Base-by-base conservation (phyloP, 2,113 vertebrate species). In the Marmota monax region DNA sequence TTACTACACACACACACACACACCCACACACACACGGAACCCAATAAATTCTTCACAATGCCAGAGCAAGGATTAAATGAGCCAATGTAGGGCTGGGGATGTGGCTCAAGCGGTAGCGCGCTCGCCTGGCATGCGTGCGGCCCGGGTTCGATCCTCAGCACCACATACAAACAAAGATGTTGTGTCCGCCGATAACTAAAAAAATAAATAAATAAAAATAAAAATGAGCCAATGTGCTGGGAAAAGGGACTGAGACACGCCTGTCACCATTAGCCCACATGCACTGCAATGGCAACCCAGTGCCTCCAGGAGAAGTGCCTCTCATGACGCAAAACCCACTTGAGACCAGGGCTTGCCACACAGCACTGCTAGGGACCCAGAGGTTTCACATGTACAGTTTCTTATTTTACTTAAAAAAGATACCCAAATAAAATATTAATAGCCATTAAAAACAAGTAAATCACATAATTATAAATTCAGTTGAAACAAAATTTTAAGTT, bases 391-490 rank as follows among this genome's bases (percentile, higher is more conserved):
- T n/a, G 63, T 70, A 94, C 51, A 74, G 17, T 65, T 58, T 67
- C 97, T 90, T 88, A 61, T 61, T 90, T 98, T 97, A 97, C 94
- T 98, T 97, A 96, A 97, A 98, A 98, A 98, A 92, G 85, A 94
- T 34, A 90, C n/a, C 96, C 27, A 10, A 97, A 93, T 97, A 56
- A 98, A 98, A 95, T 97, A 77, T 90, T 74, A 87, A 73, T 53
- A 92, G n/a, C 84, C 90, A 97, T 78, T 97, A 97, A 98, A 84
- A 98, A 98, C 86, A 80, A 96, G 95, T 87, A 96, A 97, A 94
- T 96, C 93, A 96, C 88, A 80, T 93, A 90, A 94, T 42, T 94
- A 85, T 83, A 94, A 84, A 96, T 94, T 91, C 96, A 96, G 83
- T 34, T 92, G 94, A 96, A 96, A 96, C 88, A 94, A 96, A 96